Base-by-base conservation (phyloP, 2,888 invertebrate species). In the Neoascia interrupta region DNA sequence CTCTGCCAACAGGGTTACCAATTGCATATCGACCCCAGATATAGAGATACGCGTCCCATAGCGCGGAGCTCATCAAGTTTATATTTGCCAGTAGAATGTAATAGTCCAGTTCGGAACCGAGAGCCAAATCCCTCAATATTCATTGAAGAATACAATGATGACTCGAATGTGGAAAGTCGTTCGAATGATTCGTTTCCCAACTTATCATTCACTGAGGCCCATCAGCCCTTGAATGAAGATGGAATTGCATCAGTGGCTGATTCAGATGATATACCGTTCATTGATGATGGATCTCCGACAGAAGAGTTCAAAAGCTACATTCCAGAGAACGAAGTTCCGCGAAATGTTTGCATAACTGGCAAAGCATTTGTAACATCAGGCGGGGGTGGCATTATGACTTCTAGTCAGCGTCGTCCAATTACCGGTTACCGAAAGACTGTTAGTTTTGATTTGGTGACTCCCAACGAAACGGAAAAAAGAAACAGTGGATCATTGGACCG, bases 221-320 rank as follows among this genome's bases (percentile, higher is more conserved):
- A 88, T 83, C 88, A 88, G 79, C 89, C 88, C 6, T 76, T 89
- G 0, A 89, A 88, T 73, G 88, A 88, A 70, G 87, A 88, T 28
- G 84, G 87, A 16, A 87, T 89, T 13, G 88, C 88, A 10, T 88
- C 88, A 6, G 85, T 88, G 64, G 86, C 85, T 3, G 86, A 88
- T 54, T 84, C 85, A 1, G 86, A 87, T 36, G 87, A 88, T 31
- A 89, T 89, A 80, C 89, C 89, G 28, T 89, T 86, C 53, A 89
- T 91, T 16, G 90, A 90, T 34, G 88, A 91, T 45, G 89, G 88
- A 21, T 87, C 89, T 60, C 88, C 88, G 45, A 84, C 84, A 3
- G 85, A 85, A 23, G 85, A 85, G n/a, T 83, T 82, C 36, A 70
- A 83, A 76, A 58, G 74, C 1, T 83, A 83, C 79, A 61, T 84